These are phyloP conservation scores for Zenarchopterus dispar DNA, from an alignment of 2,797 vertebrate species.

Conservation along the genomic window DNA sequence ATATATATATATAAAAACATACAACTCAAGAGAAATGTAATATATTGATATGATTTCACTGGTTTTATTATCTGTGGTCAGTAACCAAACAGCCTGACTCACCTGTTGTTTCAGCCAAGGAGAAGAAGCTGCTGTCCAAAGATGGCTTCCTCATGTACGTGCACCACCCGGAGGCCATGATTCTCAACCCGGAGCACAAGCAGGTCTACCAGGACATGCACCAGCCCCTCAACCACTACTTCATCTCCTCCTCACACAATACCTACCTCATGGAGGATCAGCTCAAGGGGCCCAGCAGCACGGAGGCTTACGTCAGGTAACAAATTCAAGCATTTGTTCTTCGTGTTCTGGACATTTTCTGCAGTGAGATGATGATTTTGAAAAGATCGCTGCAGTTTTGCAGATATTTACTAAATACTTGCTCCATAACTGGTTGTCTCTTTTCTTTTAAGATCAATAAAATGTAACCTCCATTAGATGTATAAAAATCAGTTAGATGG, in stretches of 20 bases:
- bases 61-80: no score
- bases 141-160: constrained; percentile 96
- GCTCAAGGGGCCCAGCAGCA: constrained; percentile 94
- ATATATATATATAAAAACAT: no score
- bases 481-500: no score
- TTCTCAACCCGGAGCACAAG: constrained; percentile 84
- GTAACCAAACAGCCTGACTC: background rate
- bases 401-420: constrained; percentile 12
- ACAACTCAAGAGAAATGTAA: no score
- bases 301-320: constrained; percentile 88
- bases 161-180: constrained; percentile 82
- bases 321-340: background rate
- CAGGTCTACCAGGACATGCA: constrained; percentile 94
- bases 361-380: background rate
- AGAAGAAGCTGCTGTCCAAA: constrained; percentile 88
- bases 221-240: constrained; percentile 93
- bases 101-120: constrained; percentile 81
- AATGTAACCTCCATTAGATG: no score
- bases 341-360: background rate
- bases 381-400: constrained; percentile 1
- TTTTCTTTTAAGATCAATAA: no score
- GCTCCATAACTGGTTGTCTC: background rate
- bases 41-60: no score
- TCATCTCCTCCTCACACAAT: constrained; percentile 98
- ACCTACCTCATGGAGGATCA: constrained; percentile 97